Conservation (phyloP, 2,797 vertebrate genomes). For the Macropus fuliginosus region DNA sequence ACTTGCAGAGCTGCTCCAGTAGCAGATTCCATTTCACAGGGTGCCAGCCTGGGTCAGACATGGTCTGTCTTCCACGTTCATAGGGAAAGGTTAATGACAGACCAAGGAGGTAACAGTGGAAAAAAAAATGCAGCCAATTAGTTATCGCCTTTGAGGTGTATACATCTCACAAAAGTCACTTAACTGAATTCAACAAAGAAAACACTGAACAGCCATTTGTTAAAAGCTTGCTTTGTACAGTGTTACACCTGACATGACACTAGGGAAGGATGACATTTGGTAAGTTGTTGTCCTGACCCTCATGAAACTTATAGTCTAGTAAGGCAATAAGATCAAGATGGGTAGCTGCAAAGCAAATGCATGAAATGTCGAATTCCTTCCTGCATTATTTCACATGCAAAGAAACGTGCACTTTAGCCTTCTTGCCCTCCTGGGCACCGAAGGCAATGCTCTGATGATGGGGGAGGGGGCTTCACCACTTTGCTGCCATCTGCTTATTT, state of each 20-base stretch:
- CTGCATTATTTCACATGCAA: neutral
- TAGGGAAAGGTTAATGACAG: neutral
- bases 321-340: neutral
- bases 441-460: neutral
- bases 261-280: neutral
- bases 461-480: neutral
- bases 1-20: neutral
- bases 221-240: neutral
- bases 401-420: neutral
- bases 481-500: neutral
- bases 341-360: neutral
- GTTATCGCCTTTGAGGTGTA: neutral
- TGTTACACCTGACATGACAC: neutral
- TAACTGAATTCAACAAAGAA: neutral
- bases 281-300: neutral
- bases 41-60: neutral
- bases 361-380: neutral
- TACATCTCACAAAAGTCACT: neutral
- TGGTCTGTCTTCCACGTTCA: neutral
- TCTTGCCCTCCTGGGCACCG: neutral
- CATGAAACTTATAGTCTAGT: neutral
- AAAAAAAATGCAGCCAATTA: neutral
- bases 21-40: neutral
- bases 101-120: neutral
- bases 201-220: neutral